Evolutionary conservation across 2,888 invertebrate species (phyloP).

Genomic region (Crocallis elinguaria): DNA sequence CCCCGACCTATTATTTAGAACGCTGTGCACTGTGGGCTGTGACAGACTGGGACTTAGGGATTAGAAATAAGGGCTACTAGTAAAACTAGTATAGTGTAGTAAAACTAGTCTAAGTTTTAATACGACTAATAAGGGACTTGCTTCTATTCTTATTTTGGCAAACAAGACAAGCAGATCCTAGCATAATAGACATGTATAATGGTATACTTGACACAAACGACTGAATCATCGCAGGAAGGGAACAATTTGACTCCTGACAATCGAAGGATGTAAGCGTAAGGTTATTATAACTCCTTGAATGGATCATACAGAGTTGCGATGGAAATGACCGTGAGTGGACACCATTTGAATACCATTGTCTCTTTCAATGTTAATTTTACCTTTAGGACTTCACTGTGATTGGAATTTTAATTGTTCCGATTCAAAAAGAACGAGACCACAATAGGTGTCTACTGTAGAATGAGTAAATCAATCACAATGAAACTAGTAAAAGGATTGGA

Average conservation of each 20-base stretch:
- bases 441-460: no score
- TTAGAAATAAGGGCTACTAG: no score
- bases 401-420: conserved; percentile 46
- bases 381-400: conserved; percentile 47
- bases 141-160: no score
- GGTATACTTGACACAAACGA: not conserved
- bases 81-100: no score
- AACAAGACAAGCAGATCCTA: not conserved
- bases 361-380: conserved; percentile 62
- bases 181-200: not conserved
- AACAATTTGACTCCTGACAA: conserved; percentile 68
- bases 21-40: no score
- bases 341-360: conserved; percentile 67
- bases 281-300: conserved; percentile 63
- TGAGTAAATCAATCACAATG: no score
- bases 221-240: conserved; percentile 62
- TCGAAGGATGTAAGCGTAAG: conserved; percentile 72
- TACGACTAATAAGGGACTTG: no score
- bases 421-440: not conserved
- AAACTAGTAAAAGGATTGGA: no score
- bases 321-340: conserved; percentile 70
- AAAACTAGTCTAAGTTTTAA: no score
- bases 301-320: conserved; percentile 34
- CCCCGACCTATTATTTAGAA: no score
- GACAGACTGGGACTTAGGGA: no score